Evolutionary conservation across 2,797 vertebrate genomes (phyloP), one percentile per base, ranked within the genome.

Genomic region (Hipposideros larvatus): DNA sequence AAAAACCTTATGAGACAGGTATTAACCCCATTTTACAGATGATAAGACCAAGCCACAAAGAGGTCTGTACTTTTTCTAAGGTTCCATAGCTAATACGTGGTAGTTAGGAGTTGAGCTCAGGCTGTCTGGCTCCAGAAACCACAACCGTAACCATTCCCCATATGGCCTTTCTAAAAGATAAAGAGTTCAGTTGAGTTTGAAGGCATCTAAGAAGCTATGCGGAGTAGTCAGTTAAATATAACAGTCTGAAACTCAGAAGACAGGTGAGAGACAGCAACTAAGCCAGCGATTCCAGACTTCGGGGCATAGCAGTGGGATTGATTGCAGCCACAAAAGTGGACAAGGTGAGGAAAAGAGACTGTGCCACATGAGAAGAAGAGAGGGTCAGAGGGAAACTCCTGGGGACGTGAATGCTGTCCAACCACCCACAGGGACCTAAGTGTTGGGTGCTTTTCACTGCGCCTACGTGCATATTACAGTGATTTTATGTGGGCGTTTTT

Each of bases 401-500:
- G 11, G 6, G 55, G 15, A n/a, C 24, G 0, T 5, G 15, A 6
- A 61, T 13, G 3, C 13, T 4, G 11, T 61, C 34, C 31, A 18
- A 14, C 6, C n/a, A 24, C 37, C n/a, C 11, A 0, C 11, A 13
- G 19, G 53, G 28, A 48, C 4, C 7, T 57, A 14, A 10, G 8
- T 10, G 48, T 46, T 51, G 61, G 85, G 22, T 24, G 41, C 19
- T 57, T 89, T 79, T 71, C 57, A 13, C 1, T 37, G 24, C 37
- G 31, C 57, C n/a, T 1, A 14, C 16, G 26, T 6, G 46, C 46
- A 21, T 15, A 53, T 14, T 16, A 6, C 26, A 24, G 16, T 26
- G 57, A 31, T 48, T 37, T 89, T 59, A 61, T 22, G 26, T 2
- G 22, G 9, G 46, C 43, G 3, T 8, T 66, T 66, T 61, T 11